Evolutionary conservation across 2,797 vertebrate species (phyloP).

Genomic region (Sebastiscus albofasciatus): DNA sequence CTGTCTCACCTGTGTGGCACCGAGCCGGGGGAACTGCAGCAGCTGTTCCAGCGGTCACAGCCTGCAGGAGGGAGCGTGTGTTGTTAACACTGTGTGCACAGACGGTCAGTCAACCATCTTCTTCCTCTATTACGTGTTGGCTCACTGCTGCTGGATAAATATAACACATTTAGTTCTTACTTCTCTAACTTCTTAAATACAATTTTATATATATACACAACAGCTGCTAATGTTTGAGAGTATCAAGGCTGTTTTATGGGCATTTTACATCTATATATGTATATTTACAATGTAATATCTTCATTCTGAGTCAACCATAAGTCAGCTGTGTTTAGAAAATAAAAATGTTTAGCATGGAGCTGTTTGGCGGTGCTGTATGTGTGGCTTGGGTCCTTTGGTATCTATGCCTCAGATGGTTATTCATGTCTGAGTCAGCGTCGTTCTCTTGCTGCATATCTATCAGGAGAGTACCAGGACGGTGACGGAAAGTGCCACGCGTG

Average conservation of each 20-base stretch:
- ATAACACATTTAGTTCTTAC: background rate
- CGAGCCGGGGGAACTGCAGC: constrained; percentile 89
- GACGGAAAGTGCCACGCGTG: constrained; percentile 83
- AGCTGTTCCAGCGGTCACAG: constrained; percentile 90
- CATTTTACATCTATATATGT: background rate
- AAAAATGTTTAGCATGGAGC: background rate
- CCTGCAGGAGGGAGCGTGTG: constrained; percentile 88
- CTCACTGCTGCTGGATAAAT: constrained; percentile 11
- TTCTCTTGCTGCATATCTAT: constrained; percentile 29
- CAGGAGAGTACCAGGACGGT: constrained; percentile 88
- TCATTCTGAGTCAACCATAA: background rate
- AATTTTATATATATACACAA: background rate
- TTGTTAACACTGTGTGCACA: constrained; percentile 89
- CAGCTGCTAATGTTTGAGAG: background rate
- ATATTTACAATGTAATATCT: background rate
- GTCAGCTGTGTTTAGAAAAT: background rate
- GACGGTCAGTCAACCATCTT: constrained; percentile 87
- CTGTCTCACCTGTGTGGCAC: constrained; percentile 92
- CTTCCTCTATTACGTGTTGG: constrained; percentile 13
- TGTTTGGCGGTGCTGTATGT: background rate
- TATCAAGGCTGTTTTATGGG: background rate
- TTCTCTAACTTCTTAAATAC: background rate
- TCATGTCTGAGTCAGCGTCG: constrained; percentile 30
- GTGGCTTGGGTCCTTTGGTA: background rate
- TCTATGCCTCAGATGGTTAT: constrained; percentile 24